These are phyloP conservation scores for Microcebus murinus DNA, from an alignment of 2,113 vertebrate genomes.

Conservation along the genomic window DNA sequence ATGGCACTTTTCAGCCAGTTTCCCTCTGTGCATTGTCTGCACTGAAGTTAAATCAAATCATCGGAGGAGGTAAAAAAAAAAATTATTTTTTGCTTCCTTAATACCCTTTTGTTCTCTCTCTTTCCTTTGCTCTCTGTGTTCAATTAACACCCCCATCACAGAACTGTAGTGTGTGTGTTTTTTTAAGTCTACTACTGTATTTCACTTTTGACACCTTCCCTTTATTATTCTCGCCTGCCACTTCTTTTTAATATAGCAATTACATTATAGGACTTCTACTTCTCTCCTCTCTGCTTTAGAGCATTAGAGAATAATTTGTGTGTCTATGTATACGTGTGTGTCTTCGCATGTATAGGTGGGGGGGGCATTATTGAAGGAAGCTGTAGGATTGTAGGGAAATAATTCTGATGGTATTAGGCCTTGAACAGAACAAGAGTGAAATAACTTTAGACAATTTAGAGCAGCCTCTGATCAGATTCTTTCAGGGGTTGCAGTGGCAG, in stretches of 20 bases:
- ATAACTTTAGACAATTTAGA: neutral
- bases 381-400: neutral
- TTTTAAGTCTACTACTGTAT: conserved; percentile 80
- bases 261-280: conserved; percentile 57
- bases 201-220: conserved; percentile 79
- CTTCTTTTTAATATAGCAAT: conserved; percentile 82
- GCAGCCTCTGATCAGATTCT: neutral
- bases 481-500: neutral
- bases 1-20: conserved; percentile 70
- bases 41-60: conserved; percentile 81
- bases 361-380: neutral
- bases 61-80: conserved; percentile 74
- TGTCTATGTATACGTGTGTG: neutral
- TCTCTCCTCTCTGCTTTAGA: neutral
- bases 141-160: conserved; percentile 81
- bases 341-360: neutral
- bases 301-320: neutral
- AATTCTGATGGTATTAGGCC: neutral
- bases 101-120: conserved; percentile 83
- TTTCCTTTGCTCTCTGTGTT: conserved; percentile 71
- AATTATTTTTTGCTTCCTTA: conserved; percentile 71
- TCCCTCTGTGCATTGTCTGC: conserved; percentile 72
- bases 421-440: neutral
- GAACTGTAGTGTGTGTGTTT: conserved; percentile 64
- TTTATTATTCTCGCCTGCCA: conserved; percentile 80